These are phyloP conservation scores for Neosilurus mollespiculum DNA, from an alignment of 2,797 vertebrate species.

Conservation along the genomic window DNA sequence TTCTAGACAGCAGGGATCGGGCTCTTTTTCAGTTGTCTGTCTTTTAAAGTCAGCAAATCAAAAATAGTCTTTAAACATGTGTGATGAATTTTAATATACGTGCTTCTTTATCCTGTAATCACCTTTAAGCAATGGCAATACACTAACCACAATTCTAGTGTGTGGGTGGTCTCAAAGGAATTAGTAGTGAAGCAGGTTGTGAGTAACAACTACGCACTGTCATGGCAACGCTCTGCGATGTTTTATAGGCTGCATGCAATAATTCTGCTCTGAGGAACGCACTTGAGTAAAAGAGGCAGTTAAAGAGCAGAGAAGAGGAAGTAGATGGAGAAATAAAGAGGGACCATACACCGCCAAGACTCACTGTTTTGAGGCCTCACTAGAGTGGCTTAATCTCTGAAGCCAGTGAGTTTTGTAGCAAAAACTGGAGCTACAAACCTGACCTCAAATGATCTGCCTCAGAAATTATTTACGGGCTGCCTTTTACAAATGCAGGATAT, in stretches of 20 bases:
- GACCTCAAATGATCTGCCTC: neutral
- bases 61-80: neutral
- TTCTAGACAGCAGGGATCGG: neutral
- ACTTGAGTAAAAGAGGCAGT: conserved; percentile 29
- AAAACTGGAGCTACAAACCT: neutral
- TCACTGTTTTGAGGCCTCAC: conserved; percentile 7
- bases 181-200: conserved; percentile 16
- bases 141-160: neutral
- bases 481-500: neutral
- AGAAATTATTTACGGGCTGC: neutral
- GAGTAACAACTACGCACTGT: conserved; percentile 11
- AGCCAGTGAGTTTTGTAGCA: neutral
- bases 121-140: conserved; percentile 2
- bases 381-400: neutral
- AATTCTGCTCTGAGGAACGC: conserved; percentile 12
- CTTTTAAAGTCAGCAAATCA: conserved; percentile 15
- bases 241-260: neutral
- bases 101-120: neutral
- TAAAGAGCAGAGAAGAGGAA: conserved; percentile 34
- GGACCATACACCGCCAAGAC: conserved; percentile 7
- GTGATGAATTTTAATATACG: neutral
- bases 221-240: conserved; percentile 28
- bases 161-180: conserved; percentile 23
- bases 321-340: conserved; percentile 33
- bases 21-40: neutral